Base-by-base conservation (phyloP, 35 echinoderm and acorn worm species). In the Hemicentrotus pulcherrimus region DNA sequence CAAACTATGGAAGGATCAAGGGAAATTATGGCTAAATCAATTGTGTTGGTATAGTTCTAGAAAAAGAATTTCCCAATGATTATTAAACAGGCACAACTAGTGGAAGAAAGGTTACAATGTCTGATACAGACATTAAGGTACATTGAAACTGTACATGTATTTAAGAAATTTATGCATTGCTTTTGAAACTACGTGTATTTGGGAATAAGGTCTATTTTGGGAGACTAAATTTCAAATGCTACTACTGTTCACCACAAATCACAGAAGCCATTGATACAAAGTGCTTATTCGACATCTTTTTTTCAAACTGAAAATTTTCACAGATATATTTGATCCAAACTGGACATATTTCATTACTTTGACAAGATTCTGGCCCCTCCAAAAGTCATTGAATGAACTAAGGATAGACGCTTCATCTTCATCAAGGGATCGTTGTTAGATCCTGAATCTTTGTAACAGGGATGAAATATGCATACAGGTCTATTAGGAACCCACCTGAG, bases 401-500 rank as follows among this genome's bases (percentile, higher is more conserved):
- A 78, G 65, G 65, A 78, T 78, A 18, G 65, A 22, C 65, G 19
- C 22, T 28, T 78, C 24, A n/a, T 78, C 65, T 28, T 78, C 65
- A n/a, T 78, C 65, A n/a, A 22, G 19, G 24, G 28, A 78, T 28
- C 65, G 2, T 10, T 9, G 12, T 14, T 78, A 22, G 1, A 78
- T 78, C 65, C 65, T 30, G 65, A 78, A n/a, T 28, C 65, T n/a
- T n/a, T 78, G 28, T 78, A 7, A 78, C 65, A 78, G 65, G 65
- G 65, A 78, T 78, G 65, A 78, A 78, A 78, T 78, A 78, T 78
- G 65, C 19, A 18, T 22, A 78, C 65, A 18, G 65, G 65, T 78
- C 19, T 78, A n/a, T 90, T 90, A 6, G 46, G 9, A 90, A 90
- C 88, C 88, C 88, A 90, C 88, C 88, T 90, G 88, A 90, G 46